Evolutionary conservation across 1,140 invertebrate species (phyloP).

Genomic region (Drosophila simulans): DNA sequence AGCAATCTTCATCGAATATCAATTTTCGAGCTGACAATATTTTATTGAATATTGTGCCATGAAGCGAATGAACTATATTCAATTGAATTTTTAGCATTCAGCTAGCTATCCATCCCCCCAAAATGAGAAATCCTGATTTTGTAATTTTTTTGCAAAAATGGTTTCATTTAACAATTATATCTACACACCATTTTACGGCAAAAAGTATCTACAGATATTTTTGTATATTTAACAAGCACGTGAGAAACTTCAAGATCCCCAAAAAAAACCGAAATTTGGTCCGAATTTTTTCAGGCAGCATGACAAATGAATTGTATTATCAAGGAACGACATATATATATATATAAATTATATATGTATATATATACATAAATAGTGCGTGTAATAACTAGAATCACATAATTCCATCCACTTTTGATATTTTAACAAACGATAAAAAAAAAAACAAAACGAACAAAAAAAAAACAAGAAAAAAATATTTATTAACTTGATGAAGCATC

Average conservation of each 20-base stretch:
- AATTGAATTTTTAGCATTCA: conserved; percentile 50
- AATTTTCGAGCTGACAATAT: conserved; percentile 61
- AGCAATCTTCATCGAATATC: conserved; percentile 42
- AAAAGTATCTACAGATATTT: conserved; percentile 49
- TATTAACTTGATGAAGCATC: conserved; percentile 61
- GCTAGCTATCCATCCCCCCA: conserved; percentile 29
- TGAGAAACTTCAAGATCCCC: conserved; percentile 16
- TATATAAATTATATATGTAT: conserved; percentile 40
- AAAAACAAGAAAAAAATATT: conserved; percentile 44
- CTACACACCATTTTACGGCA: conserved; percentile 47
- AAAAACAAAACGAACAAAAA: conserved; percentile 25
- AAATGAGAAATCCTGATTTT: conserved; percentile 39
- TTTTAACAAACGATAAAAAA: conserved; percentile 68
- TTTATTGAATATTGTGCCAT: conserved; percentile 75
- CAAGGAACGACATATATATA: conserved; percentile 43
- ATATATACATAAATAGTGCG: conserved; percentile 56
- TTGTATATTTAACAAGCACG: conserved; percentile 41
- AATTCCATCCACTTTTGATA: conserved; percentile 83
- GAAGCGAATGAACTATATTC: conserved; percentile 34
- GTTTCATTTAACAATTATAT: conserved; percentile 62
- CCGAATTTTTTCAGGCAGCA: conserved; percentile 47
- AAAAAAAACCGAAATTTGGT: conserved; percentile 26
- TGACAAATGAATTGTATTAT: conserved; percentile 50
- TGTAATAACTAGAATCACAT: conserved; percentile 82
- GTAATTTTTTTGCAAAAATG: conserved; percentile 47